phyloP scores from a whole-genome alignment of 2,888 invertebrate species.

The Orgyia antiqua region DNA sequence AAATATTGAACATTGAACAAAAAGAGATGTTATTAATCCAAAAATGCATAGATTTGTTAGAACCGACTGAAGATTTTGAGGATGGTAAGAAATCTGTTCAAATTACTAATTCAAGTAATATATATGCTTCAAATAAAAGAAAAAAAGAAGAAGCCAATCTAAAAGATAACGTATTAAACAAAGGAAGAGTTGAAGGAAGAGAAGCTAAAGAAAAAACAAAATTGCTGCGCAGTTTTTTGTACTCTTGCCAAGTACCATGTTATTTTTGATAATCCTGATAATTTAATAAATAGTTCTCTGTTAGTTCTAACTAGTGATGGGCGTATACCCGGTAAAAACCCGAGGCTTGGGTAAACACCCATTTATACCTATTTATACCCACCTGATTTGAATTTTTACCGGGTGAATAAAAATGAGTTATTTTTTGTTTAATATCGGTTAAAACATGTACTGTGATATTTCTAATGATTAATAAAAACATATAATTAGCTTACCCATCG shows the following conservation, averaged over 20 bases:
- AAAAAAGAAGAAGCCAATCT: neutral
- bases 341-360: too few species aligned
- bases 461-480: too few species aligned
- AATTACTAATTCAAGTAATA: neutral
- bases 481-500: too few species aligned
- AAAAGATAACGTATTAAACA: neutral
- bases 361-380: too few species aligned
- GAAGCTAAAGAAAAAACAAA: constrained; percentile 13
- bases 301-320: too few species aligned
- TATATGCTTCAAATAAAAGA: neutral
- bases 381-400: too few species aligned
- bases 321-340: too few species aligned
- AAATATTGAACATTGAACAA: constrained; percentile 32
- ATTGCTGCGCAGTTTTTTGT: constrained; percentile 34
- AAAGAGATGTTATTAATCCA: constrained; percentile 36
- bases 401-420: too few species aligned
- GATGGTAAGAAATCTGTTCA: too few species aligned
- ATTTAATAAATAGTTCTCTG: too few species aligned
- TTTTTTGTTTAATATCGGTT: too few species aligned
- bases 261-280: constrained; percentile 10
- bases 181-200: neutral
- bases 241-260: constrained; percentile 16
- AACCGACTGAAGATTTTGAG: constrained; percentile 19
- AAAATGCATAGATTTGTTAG: constrained; percentile 44
- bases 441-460: too few species aligned